Percentiles rank a stretch among this genome's conserved stretches.
phyloP scores from a whole-genome alignment of 2,797 vertebrate species.

The Steatocranus sp. region DNA sequence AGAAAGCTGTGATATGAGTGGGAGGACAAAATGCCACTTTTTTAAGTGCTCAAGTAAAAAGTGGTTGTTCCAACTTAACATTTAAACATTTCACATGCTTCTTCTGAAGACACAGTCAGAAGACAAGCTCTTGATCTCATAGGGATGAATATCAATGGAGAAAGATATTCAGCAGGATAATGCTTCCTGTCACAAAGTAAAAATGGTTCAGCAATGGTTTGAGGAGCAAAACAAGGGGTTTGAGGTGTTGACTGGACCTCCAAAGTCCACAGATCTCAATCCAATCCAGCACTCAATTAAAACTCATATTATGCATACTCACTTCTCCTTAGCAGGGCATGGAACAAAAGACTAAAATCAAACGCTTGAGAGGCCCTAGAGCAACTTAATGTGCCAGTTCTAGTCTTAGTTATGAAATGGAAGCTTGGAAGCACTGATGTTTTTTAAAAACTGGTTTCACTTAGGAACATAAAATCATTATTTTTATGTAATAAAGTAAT shows the following conservation, averaged over 20 bases:
- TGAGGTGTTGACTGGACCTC: not conserved
- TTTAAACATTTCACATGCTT: not conserved
- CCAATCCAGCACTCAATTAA: not conserved
- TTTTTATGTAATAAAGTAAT: not conserved
- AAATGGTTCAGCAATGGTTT: not conserved
- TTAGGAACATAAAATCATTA: not conserved
- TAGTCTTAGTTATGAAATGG: not conserved
- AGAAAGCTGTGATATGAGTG: not conserved
- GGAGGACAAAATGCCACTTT: not conserved
- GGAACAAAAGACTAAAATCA: not conserved
- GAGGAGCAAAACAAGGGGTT: not conserved
- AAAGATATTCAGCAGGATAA: not conserved
- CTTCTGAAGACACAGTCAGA: not conserved
- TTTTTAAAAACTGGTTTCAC: not conserved
- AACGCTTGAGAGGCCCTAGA: accelerated
- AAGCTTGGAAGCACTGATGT: not conserved
- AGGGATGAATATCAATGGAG: not conserved
- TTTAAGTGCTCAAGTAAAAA: not conserved
- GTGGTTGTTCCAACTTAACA: not conserved
- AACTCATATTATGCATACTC: not conserved
- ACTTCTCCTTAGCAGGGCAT: not conserved
- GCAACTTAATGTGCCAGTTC: not conserved
- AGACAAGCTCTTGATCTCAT: not conserved
- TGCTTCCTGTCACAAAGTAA: not conserved
- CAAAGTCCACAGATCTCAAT: not conserved